Evolutionary conservation across 2,113 vertebrate genomes (phyloP).

Genomic region (Naja naja): DNA sequence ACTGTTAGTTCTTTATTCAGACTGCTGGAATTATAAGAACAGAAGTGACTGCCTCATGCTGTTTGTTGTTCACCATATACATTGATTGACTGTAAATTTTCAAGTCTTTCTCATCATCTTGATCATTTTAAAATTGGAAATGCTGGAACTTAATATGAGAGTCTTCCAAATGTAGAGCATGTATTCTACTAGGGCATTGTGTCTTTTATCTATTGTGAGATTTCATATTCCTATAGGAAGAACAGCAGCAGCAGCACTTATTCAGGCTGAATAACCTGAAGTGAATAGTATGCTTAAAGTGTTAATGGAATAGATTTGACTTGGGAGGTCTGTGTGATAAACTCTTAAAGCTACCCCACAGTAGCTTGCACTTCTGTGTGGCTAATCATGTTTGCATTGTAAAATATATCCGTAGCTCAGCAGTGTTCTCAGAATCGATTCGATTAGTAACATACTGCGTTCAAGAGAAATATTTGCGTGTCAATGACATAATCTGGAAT

Average conservation of each 20-base stretch:
- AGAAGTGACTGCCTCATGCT: no score
- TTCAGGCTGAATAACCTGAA: constrained; percentile 21
- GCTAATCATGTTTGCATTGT: constrained; percentile 63
- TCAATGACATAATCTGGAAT: constrained; percentile 51
- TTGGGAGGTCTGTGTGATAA: constrained; percentile 42
- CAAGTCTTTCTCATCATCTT: background rate
- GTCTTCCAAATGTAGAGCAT: background rate
- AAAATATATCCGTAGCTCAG: constrained; percentile 55
- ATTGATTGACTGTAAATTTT: background rate
- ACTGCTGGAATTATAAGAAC: background rate
- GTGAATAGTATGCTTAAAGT: background rate
- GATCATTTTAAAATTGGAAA: background rate
- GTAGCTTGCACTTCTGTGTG: constrained; percentile 50
- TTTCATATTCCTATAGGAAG: background rate
- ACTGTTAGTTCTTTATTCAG: background rate
- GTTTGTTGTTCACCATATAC: background rate
- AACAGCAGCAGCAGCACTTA: constrained; percentile 23
- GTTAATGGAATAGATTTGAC: constrained; percentile 43
- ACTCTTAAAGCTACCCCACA: constrained; percentile 52
- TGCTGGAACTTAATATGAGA: background rate
- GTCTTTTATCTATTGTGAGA: background rate
- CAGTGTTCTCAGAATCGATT: constrained; percentile 50
- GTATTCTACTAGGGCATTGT: background rate
- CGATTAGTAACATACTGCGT: constrained; percentile 67
- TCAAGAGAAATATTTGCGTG: constrained; percentile 61